Conservation (phyloP, 2,113 vertebrate genomes). For the Xyrauchen texanus region DNA sequence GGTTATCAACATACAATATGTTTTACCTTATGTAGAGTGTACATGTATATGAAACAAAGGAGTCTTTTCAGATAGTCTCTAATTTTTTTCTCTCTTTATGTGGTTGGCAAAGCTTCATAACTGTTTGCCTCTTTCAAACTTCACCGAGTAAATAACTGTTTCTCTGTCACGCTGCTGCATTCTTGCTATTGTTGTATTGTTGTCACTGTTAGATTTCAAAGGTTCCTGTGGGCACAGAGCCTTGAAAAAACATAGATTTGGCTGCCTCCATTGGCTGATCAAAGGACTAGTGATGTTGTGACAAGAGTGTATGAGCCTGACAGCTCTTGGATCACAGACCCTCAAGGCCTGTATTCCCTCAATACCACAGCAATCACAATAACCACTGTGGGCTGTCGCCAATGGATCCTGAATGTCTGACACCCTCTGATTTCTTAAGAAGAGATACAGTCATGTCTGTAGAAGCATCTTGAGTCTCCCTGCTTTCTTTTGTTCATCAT, state of each 20-base stretch:
- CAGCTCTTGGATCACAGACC: conserved; percentile 15
- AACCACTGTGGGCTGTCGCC: not conserved
- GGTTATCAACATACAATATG: no score
- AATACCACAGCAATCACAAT: not conserved
- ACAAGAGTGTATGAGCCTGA: conserved; percentile 14
- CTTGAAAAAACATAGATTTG: not conserved
- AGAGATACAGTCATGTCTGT: not conserved
- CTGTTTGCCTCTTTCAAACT: not conserved
- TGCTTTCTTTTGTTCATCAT: not conserved
- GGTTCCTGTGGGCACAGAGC: conserved; percentile 9
- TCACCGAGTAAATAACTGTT: not conserved
- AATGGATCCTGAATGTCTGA: conserved; percentile 14
- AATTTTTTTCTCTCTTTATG: not conserved
- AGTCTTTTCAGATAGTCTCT: not conserved
- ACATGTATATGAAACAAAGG: no score
- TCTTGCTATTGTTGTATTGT: conserved; percentile 1
- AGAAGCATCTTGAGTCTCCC: not conserved
- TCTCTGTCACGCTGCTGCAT: not conserved
- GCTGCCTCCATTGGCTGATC: conserved; percentile 34
- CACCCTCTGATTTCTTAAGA: conserved; percentile 13
- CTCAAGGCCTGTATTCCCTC: conserved; percentile 27
- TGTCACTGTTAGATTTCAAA: conserved; percentile 32
- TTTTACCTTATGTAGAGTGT: no score
- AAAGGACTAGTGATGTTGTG: conserved; percentile 28
- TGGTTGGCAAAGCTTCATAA: not conserved